Evolutionary conservation across 2,797 vertebrate genomes (phyloP).

Genomic region (Sebastes cheni): DNA sequence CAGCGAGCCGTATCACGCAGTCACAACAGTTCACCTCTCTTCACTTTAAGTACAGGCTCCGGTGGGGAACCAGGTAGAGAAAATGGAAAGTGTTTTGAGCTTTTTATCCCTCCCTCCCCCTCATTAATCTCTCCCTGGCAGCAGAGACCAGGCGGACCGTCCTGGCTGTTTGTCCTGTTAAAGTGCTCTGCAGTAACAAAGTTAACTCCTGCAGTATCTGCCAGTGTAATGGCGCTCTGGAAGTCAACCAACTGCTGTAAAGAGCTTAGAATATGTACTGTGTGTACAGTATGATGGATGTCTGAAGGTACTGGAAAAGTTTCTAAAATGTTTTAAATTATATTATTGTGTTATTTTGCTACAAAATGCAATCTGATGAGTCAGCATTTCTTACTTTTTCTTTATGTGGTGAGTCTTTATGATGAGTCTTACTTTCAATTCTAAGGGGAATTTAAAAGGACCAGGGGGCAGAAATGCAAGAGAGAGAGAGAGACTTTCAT

Average conservation of each 20-base stretch:
- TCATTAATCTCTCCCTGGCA: constrained; percentile 35
- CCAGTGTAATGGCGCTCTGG: neutral
- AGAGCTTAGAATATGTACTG: neutral
- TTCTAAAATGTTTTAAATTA: neutral
- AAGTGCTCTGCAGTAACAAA: constrained; percentile 13
- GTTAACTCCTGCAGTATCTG: constrained; percentile 7
- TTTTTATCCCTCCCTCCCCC: neutral
- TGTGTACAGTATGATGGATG: neutral
- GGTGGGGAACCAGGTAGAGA: neutral
- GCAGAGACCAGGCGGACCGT: neutral
- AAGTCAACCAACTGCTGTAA: neutral
- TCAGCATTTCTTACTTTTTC: neutral
- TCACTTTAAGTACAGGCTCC: constrained; percentile 14
- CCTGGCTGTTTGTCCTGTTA: constrained; percentile 2
- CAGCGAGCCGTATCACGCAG: constrained; percentile 28
- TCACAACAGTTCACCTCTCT: constrained; percentile 47
- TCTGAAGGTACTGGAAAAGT: neutral
- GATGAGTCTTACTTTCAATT: neutral
- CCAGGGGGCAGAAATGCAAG: neutral
- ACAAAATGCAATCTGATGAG: neutral
- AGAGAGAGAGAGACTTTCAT: no score
- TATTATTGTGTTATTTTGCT: neutral
- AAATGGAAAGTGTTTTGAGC: constrained; percentile 8
- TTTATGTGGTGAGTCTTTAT: neutral
- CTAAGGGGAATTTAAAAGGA: neutral